Evolutionary conservation across 2,888 invertebrate species (phyloP), one percentile per base, ranked within the genome.

Genomic region (Desoria tigrina): DNA sequence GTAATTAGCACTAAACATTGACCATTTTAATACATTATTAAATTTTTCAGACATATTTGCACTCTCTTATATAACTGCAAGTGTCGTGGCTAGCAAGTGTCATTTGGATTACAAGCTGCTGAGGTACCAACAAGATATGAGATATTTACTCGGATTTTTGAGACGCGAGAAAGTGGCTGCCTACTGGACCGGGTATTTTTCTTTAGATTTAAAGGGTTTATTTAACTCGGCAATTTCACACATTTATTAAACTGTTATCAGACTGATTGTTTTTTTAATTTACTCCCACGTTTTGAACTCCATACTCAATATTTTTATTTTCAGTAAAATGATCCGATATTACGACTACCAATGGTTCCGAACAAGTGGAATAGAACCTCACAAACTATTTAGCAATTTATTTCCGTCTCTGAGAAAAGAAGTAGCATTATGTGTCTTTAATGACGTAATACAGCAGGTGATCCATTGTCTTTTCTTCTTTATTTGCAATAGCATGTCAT

Each of bases 261-360:
- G n/a, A n/a, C n/a, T n/a, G n/a, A n/a, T n/a, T n/a, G n/a, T n/a
- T n/a, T n/a, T n/a, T n/a, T n/a, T n/a, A n/a, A n/a, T n/a, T n/a
- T n/a, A n/a, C n/a, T n/a, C n/a, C n/a, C n/a, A n/a, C n/a, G n/a
- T n/a, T n/a, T n/a, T 32, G 32, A 4, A 11, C 32, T 64, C 3
- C 42, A 53, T 16, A 21, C 39, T 49, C 55, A 23, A 37, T 2
- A 27, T 14, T 4, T 27, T 49, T 54, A 42, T 53, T 62, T 57
- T 42, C 49, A 69, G 69, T 26, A 61, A 63, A 37, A 69, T 69
- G 9, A 61, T 66, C 18, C 21, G 64, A 21, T 55, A 69, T 45
- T 69, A 69, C 23, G 64, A 66, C 50, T 69, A 66, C 42, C 63
- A 66, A 28, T 69, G 69, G 69, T 50, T 63, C 27, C 55, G 69